Base-by-base conservation (phyloP, 2,888 invertebrate genomes). In the Spodoptera picta region DNA sequence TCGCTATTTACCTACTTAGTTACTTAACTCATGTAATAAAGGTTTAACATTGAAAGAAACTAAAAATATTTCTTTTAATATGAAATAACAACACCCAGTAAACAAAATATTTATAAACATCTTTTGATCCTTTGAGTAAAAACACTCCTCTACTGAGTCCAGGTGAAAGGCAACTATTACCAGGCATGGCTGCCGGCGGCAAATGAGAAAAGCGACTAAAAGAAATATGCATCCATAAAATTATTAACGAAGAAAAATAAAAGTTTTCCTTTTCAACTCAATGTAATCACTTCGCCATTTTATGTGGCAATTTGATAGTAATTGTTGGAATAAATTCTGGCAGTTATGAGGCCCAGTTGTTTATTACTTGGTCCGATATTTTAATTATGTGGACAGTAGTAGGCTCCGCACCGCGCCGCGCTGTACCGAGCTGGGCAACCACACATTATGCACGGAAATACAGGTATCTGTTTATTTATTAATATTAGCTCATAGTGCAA, bases 361-460 rank as follows among this genome's bases (percentile, higher is more conserved):
- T 57, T 55, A 57, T 41, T 47, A 48, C 36, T 44, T 23, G 14
- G 48, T 44, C 52, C 43, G 52, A 63, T 59, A 46, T 63, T 75
- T 75, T 75, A 75, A 70, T 70, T 53, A 75, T 47, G 51, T 63
- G 51, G 4, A 52, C 41, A 36, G 52, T 50, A 41, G 41, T 12
- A 43, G 43, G 36, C 48, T 9, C 12, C 19, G 24, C 12, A 47
- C 46, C 48, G 45, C 9, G 41, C 6, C 0, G 3, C 41, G 47
- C 54, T 4, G 3, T 19, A 48, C 47, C 31, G 47, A 36, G 43
- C n/a, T 10, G 11, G 19, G 36, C n/a, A 19, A 24, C 43, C 46
- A 36, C 36, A 36, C 36, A 9, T 9, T 36, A 36, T 7, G 6
- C 36, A 6, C 31, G 31, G 31, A 31, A 31, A 31, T 31, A 31